Evolutionary conservation across 2,113 vertebrate species (phyloP).

Genomic region (Tachycineta bicolor): DNA sequence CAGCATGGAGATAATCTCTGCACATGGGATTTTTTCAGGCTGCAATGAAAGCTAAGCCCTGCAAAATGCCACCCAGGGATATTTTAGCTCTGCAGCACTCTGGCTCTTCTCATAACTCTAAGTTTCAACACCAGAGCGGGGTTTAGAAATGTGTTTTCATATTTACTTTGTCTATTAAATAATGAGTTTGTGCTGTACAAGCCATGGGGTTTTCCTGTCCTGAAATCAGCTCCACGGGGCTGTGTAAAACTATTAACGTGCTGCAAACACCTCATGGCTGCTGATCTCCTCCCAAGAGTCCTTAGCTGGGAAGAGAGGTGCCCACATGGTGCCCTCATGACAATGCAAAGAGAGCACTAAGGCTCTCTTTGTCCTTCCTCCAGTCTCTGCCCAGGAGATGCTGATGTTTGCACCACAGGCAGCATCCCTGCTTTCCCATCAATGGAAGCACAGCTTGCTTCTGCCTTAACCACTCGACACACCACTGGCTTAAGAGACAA

Average conservation of each 20-base stretch:
- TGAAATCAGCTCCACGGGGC: not conserved
- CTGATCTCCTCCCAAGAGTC: not conserved
- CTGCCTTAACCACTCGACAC: not conserved
- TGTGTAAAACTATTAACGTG: not conserved
- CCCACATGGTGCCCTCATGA: not conserved
- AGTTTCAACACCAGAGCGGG: not conserved
- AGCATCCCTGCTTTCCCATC: not conserved
- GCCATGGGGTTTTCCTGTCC: not conserved
- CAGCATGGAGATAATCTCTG: conserved; percentile 53
- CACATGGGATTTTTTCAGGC: conserved; percentile 39
- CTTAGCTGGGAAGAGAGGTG: not conserved
- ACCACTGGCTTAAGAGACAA: not conserved
- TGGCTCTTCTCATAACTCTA: conserved; percentile 36
- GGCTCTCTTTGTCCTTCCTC: not conserved
- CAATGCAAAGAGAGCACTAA: not conserved
- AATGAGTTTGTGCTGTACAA: not conserved
- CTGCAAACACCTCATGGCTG: not conserved
- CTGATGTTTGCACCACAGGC: not conserved
- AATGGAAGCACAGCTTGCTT: not conserved
- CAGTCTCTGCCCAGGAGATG: not conserved
- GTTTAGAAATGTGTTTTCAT: not conserved
- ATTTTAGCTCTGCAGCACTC: not conserved
- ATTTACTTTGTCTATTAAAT: conserved; percentile 20
- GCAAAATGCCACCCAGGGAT: conserved; percentile 59
- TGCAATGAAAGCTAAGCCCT: conserved; percentile 62